Evolutionary conservation across 2,888 invertebrate genomes (phyloP).

Genomic region (Nemoura dubitans): DNA sequence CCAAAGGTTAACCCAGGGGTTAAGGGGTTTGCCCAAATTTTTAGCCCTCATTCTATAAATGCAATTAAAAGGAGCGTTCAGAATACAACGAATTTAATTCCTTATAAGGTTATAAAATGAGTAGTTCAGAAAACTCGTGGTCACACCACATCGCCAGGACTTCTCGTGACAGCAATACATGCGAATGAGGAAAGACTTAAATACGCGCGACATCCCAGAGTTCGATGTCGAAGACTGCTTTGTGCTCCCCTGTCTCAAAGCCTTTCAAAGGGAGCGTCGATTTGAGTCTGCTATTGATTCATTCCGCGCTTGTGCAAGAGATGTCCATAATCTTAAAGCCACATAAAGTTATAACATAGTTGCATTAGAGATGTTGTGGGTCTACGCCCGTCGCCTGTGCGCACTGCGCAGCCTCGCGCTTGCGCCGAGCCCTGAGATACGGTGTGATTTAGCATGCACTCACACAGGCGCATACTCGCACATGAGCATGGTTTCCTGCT

Average conservation of each 20-base stretch:
- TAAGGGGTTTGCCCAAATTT: not conserved
- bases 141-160: too few relatives aligned
- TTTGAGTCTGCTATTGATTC: constrained; percentile 19
- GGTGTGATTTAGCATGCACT: not conserved
- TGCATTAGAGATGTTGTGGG: not conserved
- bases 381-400: not conserved
- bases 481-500: too few relatives aligned
- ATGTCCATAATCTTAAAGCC: constrained; percentile 5
- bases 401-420: not conserved
- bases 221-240: not conserved
- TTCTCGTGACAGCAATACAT: too few relatives aligned
- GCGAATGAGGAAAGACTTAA: not conserved
- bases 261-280: not conserved
- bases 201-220: not conserved
- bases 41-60: not conserved
- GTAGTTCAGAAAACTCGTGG: not conserved
- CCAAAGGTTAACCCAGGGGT: constrained; percentile 28
- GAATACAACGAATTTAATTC: not conserved
- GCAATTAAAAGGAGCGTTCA: too few relatives aligned
- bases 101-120: not conserved
- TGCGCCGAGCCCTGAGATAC: not conserved
- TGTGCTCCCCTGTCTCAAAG: constrained; percentile 3
- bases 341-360: constrained; percentile 26
- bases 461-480: not conserved
- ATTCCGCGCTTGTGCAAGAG: not conserved